Percentiles rank a stretch among this genome's conserved stretches.
phyloP scores from a whole-genome alignment of 2,797 vertebrate genomes.

The Myotis findleyi region DNA sequence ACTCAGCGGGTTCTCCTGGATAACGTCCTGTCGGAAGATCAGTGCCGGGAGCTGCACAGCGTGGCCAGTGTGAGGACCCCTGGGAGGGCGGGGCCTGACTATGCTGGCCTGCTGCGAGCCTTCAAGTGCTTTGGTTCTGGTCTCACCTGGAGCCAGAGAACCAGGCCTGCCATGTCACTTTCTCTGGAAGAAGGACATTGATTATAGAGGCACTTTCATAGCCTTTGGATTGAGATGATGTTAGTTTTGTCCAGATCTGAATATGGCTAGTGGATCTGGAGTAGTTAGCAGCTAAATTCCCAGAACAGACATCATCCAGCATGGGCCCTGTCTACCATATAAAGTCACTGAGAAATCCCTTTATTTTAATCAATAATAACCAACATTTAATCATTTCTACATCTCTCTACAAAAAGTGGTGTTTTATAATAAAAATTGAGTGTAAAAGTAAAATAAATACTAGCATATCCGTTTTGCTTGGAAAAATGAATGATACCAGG shows the following conservation, averaged over 20 bases:
- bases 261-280: neutral
- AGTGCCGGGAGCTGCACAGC: constrained; percentile 93
- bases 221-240: neutral
- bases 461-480: neutral
- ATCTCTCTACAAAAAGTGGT: neutral
- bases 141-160: neutral
- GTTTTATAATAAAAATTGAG: neutral
- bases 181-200: neutral
- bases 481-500: neutral
- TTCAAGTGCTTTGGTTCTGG: neutral
- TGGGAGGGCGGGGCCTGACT: rapidly evolving
- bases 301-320: neutral
- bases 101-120: neutral
- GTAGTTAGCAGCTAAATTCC: neutral
- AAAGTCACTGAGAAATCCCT: neutral
- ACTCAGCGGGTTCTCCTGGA: constrained; percentile 96
- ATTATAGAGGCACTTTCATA: neutral
- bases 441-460: neutral
- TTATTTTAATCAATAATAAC: neutral
- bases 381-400: neutral
- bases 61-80: constrained; percentile 93
- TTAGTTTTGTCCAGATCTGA: neutral
- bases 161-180: neutral
- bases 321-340: neutral
- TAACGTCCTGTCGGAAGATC: constrained; percentile 92